Evolutionary conservation across 2,888 invertebrate species (phyloP).

Genomic region (Zaprionus lineosus): DNA sequence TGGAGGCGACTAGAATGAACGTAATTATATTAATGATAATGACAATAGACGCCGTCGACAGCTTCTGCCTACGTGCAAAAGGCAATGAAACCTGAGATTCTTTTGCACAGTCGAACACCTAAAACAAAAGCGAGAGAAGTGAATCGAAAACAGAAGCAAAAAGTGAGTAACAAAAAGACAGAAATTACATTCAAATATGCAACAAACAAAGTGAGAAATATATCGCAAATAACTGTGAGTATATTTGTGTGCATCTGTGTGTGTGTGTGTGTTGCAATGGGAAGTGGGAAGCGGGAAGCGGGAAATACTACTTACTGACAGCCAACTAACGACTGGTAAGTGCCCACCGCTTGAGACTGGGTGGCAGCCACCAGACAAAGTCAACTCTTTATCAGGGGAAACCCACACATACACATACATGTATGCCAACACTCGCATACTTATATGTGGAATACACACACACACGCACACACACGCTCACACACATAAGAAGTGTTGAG

Average conservation of each 20-base stretch:
- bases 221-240: constrained; percentile 4
- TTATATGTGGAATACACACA: too few relatives aligned
- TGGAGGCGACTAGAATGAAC: neutral
- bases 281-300: constrained; percentile 29
- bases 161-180: constrained; percentile 3
- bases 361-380: constrained; percentile 45
- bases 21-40: constrained; percentile 5
- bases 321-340: constrained; percentile 1
- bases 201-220: constrained; percentile 49
- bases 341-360: constrained; percentile 30
- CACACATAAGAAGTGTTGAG: constrained; percentile 26
- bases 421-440: too few relatives aligned
- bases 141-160: neutral
- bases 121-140: constrained; percentile 49
- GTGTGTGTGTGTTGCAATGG: constrained; percentile 31
- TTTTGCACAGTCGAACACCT: constrained; percentile 45
- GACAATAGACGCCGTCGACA: constrained; percentile 25
- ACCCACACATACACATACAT: too few relatives aligned
- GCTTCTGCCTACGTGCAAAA: constrained; percentile 64
- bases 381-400: constrained; percentile 48
- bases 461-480: too few relatives aligned
- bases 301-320: too few relatives aligned
- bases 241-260: constrained; percentile 5
- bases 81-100: constrained; percentile 71
- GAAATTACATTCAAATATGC: constrained; percentile 45